These are phyloP conservation scores for Ostrea denselamellosa DNA, from an alignment of 1,140 invertebrate genomes.

Conservation along the genomic window DNA sequence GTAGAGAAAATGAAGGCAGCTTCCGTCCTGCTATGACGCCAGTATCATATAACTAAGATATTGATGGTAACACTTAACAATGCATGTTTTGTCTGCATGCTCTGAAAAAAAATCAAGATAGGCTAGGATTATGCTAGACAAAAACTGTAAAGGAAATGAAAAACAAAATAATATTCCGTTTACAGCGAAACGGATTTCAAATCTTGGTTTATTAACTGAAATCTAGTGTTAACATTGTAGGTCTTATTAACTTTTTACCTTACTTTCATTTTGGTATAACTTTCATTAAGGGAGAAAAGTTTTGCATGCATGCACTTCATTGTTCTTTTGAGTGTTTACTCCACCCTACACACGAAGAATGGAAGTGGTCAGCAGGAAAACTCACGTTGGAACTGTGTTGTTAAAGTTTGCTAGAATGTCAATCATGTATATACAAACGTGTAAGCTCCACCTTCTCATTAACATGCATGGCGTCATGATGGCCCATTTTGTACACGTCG, in stretches of 20 bases:
- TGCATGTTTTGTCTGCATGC: slow-evolving; percentile 31
- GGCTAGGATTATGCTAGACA: slow-evolving; percentile 34
- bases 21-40: slow-evolving; percentile 49
- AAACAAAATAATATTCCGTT: not conserved
- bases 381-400: not conserved
- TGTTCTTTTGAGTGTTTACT: slow-evolving; percentile 14
- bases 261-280: not conserved
- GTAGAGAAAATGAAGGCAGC: slow-evolving; percentile 60
- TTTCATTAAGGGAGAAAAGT: not conserved
- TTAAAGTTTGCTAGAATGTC: not conserved
- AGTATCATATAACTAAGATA: slow-evolving; percentile 16
- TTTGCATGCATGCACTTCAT: slow-evolving; percentile 21
- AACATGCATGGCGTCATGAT: not conserved
- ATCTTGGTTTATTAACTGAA: too few species aligned
- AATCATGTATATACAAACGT: not conserved
- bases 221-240: not conserved
- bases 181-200: not conserved
- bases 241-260: not conserved
- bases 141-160: not conserved
- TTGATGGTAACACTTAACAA: slow-evolving; percentile 36
- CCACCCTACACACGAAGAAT: not conserved
- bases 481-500: not conserved
- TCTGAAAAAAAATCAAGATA: not conserved
- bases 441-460: not conserved
- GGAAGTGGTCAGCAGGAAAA: not conserved